These are phyloP conservation scores for Hyperopisus bebe DNA, from an alignment of 2,113 vertebrate genomes.

Conservation along the genomic window DNA sequence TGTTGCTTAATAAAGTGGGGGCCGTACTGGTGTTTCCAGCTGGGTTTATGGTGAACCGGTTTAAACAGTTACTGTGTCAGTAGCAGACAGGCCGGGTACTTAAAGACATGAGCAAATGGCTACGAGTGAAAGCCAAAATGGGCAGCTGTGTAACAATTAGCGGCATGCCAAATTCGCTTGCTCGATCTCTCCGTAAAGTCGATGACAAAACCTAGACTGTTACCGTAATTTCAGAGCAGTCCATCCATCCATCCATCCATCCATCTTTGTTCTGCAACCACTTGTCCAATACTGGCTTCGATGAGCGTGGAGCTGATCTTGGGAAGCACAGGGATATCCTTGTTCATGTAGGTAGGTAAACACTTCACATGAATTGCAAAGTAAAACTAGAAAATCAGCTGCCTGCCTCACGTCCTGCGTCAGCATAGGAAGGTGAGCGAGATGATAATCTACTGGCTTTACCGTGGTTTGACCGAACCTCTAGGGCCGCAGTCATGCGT, in stretches of 20 bases:
- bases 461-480: background rate
- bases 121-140: background rate
- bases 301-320: background rate
- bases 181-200: background rate
- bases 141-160: background rate
- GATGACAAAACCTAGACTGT: background rate
- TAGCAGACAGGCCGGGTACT: background rate
- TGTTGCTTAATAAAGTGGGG: background rate
- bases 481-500: background rate
- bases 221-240: background rate
- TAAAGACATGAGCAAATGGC: background rate
- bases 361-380: background rate
- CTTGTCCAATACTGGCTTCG: background rate
- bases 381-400: background rate
- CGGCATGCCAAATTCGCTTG: background rate
- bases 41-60: background rate
- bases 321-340: background rate
- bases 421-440: background rate
- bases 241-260: background rate
- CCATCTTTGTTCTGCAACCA: background rate
- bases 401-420: background rate
- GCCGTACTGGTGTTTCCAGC: background rate
- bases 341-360: background rate
- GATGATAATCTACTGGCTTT: background rate
- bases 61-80: background rate